Evolutionary conservation across 2,888 invertebrate genomes (phyloP).

Genomic region (Microctonus aethiopoides): DNA sequence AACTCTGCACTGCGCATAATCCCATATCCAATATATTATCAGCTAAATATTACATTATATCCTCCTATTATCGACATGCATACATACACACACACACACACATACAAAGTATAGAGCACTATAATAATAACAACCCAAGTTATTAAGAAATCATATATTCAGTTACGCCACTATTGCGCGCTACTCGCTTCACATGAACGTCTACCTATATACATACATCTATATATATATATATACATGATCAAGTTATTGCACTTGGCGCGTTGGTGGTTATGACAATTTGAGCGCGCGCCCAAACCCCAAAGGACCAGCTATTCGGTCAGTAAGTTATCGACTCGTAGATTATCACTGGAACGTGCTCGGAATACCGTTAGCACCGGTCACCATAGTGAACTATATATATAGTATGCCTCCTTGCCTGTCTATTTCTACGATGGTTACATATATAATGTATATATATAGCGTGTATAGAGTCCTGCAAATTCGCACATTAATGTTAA

Average conservation of each 20-base stretch:
- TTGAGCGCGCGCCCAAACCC: conserved; percentile 35
- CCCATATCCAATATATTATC: too few relatives aligned
- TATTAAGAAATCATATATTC: too few relatives aligned
- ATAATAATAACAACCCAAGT: too few relatives aligned
- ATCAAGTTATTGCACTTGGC: conserved; percentile 33
- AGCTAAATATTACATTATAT: too few relatives aligned
- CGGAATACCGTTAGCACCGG: conserved; percentile 40
- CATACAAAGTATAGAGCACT: too few relatives aligned
- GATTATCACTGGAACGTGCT: conserved; percentile 46
- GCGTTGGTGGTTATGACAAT: conserved; percentile 39
- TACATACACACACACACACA: too few relatives aligned
- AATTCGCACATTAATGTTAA: conserved; percentile 39
- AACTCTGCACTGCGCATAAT: too few relatives aligned
- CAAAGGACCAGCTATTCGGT: conserved; percentile 38
- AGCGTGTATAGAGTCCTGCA: conserved; percentile 21
- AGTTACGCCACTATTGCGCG: too few relatives aligned
- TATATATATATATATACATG: conserved; percentile 12
- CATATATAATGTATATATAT: background rate
- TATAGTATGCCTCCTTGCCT: conserved; percentile 29
- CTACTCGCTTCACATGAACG: too few relatives aligned
- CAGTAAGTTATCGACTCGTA: conserved; percentile 49
- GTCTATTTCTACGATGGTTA: conserved; percentile 32
- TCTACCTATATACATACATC: too few relatives aligned
- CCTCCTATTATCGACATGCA: conserved; percentile 34
- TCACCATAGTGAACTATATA: conserved; percentile 27